phyloP scores from a whole-genome alignment of 2,888 invertebrate genomes.

The Tetramorium bicarinatum region DNA sequence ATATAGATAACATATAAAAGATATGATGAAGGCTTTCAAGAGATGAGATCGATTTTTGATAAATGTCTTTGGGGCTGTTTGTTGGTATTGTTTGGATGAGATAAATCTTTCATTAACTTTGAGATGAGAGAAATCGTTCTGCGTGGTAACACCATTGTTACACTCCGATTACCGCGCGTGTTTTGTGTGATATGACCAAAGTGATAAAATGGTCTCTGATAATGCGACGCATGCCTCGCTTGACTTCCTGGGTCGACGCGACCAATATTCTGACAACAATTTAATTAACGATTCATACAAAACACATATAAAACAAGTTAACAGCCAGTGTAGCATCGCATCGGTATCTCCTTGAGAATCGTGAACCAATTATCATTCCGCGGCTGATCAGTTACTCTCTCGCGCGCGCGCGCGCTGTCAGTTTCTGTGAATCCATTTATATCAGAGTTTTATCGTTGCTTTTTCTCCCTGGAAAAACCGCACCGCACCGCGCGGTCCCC shows the following conservation, averaged over 20 bases:
- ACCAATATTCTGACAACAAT: conserved; percentile 51
- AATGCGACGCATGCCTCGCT: conserved; percentile 71
- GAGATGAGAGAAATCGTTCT: neutral
- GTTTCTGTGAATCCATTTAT: conserved; percentile 68
- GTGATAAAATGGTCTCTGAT: conserved; percentile 79
- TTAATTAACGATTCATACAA: conserved; percentile 36
- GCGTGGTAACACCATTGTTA: conserved; percentile 75
- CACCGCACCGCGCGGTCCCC: neutral
- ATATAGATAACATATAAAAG: neutral
- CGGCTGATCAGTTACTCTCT: conserved; percentile 65
- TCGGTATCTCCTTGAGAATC: conserved; percentile 15
- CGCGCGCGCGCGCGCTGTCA: conserved; percentile 42
- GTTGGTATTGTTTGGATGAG: no score
- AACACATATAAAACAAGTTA: neutral
- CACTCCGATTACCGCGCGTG: conserved; percentile 70
- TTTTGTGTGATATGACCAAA: conserved; percentile 69
- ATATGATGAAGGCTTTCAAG: neutral
- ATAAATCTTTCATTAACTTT: neutral
- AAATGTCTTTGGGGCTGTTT: neutral
- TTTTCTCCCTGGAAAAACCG: conserved; percentile 32
- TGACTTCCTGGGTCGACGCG: conserved; percentile 78
- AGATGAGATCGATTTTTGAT: neutral
- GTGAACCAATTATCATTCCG: conserved; percentile 68
- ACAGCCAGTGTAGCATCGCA: neutral
- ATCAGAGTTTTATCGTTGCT: conserved; percentile 1